A percentile compares a stretch with the other conserved stretches of the same genome.
phyloP scores from a whole-genome alignment of 2,113 vertebrate genomes.

The Gobius niger region DNA sequence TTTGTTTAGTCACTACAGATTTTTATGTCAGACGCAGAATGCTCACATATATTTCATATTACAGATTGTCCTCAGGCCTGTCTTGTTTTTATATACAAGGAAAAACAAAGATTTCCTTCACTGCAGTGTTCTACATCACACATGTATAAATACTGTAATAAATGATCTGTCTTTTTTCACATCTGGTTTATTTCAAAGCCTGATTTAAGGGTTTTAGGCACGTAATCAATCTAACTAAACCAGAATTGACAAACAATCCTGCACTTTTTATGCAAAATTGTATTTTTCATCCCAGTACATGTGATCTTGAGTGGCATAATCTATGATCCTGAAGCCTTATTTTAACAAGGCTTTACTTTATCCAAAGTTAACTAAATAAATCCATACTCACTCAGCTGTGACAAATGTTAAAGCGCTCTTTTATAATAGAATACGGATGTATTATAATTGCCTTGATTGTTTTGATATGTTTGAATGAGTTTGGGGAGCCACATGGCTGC shows the following conservation, averaged over 20 bases:
- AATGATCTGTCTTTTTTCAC: constrained; percentile 2
- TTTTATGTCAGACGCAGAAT: neutral
- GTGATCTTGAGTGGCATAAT: constrained; percentile 47
- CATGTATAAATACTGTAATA: neutral
- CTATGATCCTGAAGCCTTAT: constrained; percentile 29
- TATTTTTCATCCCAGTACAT: constrained; percentile 26
- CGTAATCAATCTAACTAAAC: constrained; percentile 11
- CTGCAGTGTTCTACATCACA: neutral
- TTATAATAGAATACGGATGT: constrained; percentile 9
- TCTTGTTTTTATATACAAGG: neutral
- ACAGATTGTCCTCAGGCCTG: neutral
- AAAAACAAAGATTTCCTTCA: neutral
- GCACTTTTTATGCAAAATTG: constrained; percentile 10
- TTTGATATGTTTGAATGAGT: constrained; percentile 40
- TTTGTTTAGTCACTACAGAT: neutral
- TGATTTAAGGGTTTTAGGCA: neutral
- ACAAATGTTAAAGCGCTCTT: constrained; percentile 15
- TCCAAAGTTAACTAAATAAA: constrained; percentile 36
- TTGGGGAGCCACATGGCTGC: constrained; percentile 55
- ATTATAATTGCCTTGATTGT: constrained; percentile 24
- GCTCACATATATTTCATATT: too few relatives aligned
- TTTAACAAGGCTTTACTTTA: constrained; percentile 42
- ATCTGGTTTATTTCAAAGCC: constrained; percentile 27
- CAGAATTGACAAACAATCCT: constrained; percentile 4
- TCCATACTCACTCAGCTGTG: constrained; percentile 27